Percentiles rank a stretch among this genome's conserved stretches.
Evolutionary conservation across 2,888 invertebrate genomes (phyloP).

Genomic region (Coelogynopora nodosa): DNA sequence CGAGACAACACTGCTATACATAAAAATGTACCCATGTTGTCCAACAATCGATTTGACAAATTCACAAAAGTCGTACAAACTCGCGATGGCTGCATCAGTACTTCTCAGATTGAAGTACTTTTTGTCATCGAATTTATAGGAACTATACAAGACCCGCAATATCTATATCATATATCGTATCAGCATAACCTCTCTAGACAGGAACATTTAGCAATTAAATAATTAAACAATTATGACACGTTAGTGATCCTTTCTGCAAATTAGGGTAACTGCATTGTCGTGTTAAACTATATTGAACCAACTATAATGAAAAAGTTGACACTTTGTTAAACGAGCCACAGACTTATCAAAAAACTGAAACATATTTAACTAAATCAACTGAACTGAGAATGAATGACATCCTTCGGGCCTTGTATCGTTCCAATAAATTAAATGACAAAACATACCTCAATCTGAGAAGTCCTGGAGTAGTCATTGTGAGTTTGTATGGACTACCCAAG

Average conservation of each 20-base stretch:
- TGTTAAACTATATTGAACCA: background rate
- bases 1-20: background rate
- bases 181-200: background rate
- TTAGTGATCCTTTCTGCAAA: background rate
- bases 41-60: no score
- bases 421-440: background rate
- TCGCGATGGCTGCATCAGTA: no score
- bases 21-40: no score
- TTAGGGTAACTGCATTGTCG: background rate
- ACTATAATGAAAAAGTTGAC: background rate
- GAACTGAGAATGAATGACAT: background rate
- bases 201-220: background rate
- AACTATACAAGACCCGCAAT: no score
- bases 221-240: background rate
- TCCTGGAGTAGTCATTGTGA: background rate
- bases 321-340: background rate
- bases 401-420: background rate
- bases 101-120: no score
- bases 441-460: background rate
- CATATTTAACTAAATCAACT: background rate
- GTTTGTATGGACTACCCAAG: background rate
- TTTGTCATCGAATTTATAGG: no score
- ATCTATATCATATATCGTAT: no score
- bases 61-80: no score
- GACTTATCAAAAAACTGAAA: background rate